Conservation (phyloP, 1,140 invertebrate genomes). For the Helicoverpa armigera region DNA sequence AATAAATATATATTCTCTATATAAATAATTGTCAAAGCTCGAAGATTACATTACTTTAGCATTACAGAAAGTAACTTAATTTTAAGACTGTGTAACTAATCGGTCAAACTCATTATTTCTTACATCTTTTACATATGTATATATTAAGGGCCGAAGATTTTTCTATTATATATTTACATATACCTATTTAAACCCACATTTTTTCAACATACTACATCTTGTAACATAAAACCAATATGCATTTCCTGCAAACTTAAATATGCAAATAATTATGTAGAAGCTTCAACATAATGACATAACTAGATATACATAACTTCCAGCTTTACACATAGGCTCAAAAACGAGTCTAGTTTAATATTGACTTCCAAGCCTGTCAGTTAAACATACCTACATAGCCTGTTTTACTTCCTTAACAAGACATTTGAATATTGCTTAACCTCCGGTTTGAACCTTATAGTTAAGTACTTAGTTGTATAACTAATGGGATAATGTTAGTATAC, state of each 20-base stretch:
- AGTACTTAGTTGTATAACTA: too few relatives aligned
- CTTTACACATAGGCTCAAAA: not conserved
- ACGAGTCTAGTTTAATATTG: conserved; percentile 22
- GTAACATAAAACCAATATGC: not conserved
- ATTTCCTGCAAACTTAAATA: not conserved
- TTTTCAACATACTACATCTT: not conserved
- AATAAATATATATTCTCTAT: too few relatives aligned
- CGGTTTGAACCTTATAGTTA: not conserved
- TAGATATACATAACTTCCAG: conserved; percentile 2
- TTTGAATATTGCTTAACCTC: conserved; percentile 26
- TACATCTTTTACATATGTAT: too few relatives aligned
- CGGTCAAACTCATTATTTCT: too few relatives aligned
- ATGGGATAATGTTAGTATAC: too few relatives aligned
- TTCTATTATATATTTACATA: too few relatives aligned
- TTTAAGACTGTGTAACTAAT: too few relatives aligned
- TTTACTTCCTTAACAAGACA: conserved; percentile 17
- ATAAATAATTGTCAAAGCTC: too few relatives aligned
- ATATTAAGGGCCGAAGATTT: too few relatives aligned
- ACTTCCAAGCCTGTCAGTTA: not conserved
- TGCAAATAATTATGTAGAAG: not conserved
- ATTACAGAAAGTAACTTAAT: too few relatives aligned
- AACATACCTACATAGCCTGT: not conserved
- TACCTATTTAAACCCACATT: too few relatives aligned
- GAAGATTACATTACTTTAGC: too few relatives aligned
- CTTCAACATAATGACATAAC: not conserved